phyloP scores from a whole-genome alignment of 2,113 vertebrate genomes.

The Brachypodius melanocephalos region DNA sequence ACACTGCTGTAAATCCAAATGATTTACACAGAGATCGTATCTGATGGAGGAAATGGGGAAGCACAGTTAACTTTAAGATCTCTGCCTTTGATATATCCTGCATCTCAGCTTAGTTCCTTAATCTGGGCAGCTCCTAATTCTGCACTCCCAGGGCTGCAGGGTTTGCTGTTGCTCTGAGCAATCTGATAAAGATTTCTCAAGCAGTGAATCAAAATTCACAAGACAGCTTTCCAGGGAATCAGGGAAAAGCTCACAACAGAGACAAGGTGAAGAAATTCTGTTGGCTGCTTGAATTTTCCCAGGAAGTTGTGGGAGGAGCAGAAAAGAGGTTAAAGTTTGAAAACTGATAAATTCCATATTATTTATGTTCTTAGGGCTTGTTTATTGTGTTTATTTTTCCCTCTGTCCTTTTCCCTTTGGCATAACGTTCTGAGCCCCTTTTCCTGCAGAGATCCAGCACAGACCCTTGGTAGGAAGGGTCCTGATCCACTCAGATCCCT shows the following conservation, averaged over 20 bases:
- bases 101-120: not conserved
- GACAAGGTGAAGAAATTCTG: not conserved
- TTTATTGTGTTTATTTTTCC: not conserved
- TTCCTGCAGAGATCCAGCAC: not conserved
- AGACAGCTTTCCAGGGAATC: not conserved
- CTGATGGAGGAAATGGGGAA: not conserved
- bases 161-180: not conserved
- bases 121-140: not conserved
- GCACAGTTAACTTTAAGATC: not conserved
- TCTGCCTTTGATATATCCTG: not conserved
- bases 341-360: not conserved
- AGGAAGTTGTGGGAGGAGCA: not conserved
- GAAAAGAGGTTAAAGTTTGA: not conserved
- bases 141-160: not conserved
- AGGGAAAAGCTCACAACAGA: not conserved
- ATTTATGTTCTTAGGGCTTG: not conserved
- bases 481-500: not conserved
- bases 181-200: not conserved
- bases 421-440: not conserved
- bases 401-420: not conserved
- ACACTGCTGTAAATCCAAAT: not conserved
- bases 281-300: not conserved
- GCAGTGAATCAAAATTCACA: not conserved
- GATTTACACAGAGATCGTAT: not conserved
- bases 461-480: not conserved